These are phyloP conservation scores for Cheilosia pagana DNA, from an alignment of 2,888 invertebrate genomes.

Conservation along the genomic window DNA sequence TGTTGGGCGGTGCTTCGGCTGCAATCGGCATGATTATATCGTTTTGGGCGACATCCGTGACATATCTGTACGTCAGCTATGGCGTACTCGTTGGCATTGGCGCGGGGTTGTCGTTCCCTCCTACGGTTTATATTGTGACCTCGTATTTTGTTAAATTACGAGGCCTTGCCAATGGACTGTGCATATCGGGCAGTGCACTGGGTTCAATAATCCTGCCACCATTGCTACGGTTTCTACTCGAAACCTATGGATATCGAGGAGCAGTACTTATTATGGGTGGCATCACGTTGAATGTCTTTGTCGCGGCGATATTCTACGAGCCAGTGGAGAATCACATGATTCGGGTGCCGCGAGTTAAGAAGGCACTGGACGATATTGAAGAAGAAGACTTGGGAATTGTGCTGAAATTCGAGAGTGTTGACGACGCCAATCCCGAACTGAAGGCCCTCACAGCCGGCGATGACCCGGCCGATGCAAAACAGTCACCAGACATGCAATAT, in stretches of 20 bases:
- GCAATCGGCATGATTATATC: slow-evolving; percentile 93
- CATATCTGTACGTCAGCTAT: slow-evolving; percentile 92
- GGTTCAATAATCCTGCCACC: slow-evolving; percentile 94
- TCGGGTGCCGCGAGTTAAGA: slow-evolving; percentile 84
- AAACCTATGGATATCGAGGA: slow-evolving; percentile 90
- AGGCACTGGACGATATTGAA: slow-evolving; percentile 81
- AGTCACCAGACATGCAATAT: slow-evolving; percentile 77
- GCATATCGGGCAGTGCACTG: slow-evolving; percentile 94
- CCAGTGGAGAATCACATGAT: slow-evolving; percentile 93
- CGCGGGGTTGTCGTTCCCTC: slow-evolving; percentile 93
- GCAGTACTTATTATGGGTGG: slow-evolving; percentile 92
- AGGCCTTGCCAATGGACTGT: slow-evolving; percentile 93
- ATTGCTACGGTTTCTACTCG: slow-evolving; percentile 88
- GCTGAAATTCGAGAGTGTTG: slow-evolving; percentile 81
- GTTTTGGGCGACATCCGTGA: slow-evolving; percentile 91
- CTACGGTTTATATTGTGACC: slow-evolving; percentile 95
- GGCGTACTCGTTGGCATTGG: slow-evolving; percentile 92
- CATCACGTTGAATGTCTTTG: slow-evolving; percentile 92
- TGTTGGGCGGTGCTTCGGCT: slow-evolving; percentile 92
- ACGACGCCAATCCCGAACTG: slow-evolving; percentile 69
- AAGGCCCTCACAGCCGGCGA: slow-evolving; percentile 49
- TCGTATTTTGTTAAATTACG: slow-evolving; percentile 92
- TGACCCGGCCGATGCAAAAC: slow-evolving; percentile 64
- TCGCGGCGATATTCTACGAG: slow-evolving; percentile 92
- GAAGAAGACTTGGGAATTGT: slow-evolving; percentile 83